Percentiles rank a stretch among this genome's conserved stretches.
Evolutionary conservation across 2,113 vertebrate genomes (phyloP).

Genomic region (Pelobates fuscus): DNA sequence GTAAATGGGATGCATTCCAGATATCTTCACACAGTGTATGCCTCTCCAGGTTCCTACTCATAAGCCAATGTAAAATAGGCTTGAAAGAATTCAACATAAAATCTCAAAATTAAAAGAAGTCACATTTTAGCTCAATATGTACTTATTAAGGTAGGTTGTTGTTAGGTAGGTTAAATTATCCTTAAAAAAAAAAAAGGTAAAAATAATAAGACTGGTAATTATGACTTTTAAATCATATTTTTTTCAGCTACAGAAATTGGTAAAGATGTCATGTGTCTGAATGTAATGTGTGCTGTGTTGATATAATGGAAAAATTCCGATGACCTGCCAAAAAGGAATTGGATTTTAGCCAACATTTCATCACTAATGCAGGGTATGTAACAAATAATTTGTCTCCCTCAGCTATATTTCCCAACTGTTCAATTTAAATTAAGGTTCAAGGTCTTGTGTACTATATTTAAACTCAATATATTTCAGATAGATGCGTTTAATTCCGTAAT

Average conservation of each 20-base stretch:
- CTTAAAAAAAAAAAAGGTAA: too few species aligned
- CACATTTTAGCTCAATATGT: too few species aligned
- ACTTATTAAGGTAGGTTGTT: too few species aligned
- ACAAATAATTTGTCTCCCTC: conserved; percentile 39
- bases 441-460: conserved; percentile 47
- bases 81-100: too few species aligned
- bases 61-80: too few species aligned
- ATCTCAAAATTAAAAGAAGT: too few species aligned
- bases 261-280: conserved; percentile 1
- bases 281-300: conserved; percentile 22
- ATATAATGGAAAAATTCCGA: conserved; percentile 23
- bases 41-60: too few species aligned
- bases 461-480: conserved; percentile 45
- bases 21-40: too few species aligned
- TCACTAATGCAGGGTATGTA: conserved; percentile 37
- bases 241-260: not conserved
- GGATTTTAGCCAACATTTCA: conserved; percentile 29
- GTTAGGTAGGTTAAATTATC: too few species aligned
- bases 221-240: not conserved
- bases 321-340: conserved; percentile 27
- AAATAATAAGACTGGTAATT: not conserved
- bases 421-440: conserved; percentile 46
- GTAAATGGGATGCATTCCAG: too few species aligned
- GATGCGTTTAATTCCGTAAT: conserved; percentile 42
- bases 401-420: conserved; percentile 30